Evolutionary conservation across 2,888 invertebrate genomes (phyloP).

Genomic region (Diarsia brunnea): DNA sequence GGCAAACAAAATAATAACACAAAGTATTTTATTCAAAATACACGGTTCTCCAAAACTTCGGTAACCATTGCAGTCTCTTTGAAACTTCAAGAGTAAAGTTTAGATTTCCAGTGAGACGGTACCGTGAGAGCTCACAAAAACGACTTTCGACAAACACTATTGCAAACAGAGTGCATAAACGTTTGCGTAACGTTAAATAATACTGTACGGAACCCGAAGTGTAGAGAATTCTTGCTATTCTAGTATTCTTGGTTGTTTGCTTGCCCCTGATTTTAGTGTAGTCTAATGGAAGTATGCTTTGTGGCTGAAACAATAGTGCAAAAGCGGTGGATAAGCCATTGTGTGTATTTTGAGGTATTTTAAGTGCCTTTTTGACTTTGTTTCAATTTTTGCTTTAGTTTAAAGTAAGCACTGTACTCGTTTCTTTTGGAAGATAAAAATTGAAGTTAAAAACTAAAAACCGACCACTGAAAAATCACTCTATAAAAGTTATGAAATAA

Average conservation of each 20-base stretch:
- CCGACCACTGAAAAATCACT: no score
- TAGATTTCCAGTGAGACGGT: conserved; percentile 38
- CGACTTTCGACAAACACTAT: conserved; percentile 43
- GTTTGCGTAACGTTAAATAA: conserved; percentile 51
- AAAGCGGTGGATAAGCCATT: not conserved
- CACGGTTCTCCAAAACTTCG: conserved; percentile 35
- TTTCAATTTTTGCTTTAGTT: not conserved
- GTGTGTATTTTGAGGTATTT: conserved; percentile 5
- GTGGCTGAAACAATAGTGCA: conserved; percentile 8
- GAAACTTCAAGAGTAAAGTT: conserved; percentile 49
- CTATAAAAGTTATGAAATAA: no score
- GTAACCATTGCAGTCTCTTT: conserved; percentile 53
- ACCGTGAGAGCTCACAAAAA: conserved; percentile 50
- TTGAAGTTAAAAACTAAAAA: not conserved
- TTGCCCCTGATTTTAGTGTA: conserved; percentile 13
- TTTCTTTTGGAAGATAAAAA: not conserved
- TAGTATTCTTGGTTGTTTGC: conserved; percentile 35
- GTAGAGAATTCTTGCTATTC: conserved; percentile 16
- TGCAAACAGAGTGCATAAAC: conserved; percentile 45
- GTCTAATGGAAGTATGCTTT: conserved; percentile 33
- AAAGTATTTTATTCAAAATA: conserved; percentile 44
- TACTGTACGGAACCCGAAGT: conserved; percentile 20
- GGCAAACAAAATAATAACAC: conserved; percentile 46
- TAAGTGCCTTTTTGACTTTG: not conserved
- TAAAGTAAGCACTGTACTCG: not conserved